Evolutionary conservation across 2,888 invertebrate genomes (phyloP).

Genomic region (Apodemia hepburni): DNA sequence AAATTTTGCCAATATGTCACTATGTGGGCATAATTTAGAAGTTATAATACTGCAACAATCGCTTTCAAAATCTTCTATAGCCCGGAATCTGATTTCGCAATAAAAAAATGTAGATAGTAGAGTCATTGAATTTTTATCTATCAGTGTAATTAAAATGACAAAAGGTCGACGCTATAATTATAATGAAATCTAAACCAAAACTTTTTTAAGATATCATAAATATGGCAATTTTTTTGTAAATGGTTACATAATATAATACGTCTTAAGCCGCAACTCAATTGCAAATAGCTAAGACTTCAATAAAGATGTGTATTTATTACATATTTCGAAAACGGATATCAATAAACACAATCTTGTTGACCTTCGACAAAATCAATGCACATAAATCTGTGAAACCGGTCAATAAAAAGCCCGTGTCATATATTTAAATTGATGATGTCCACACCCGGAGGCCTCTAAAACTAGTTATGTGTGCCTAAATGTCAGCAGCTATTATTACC

Average conservation of each 20-base stretch:
- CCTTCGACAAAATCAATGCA: conserved; percentile 28
- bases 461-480: conserved; percentile 62
- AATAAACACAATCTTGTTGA: conserved; percentile 22
- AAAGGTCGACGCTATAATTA: too few relatives aligned
- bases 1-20: too few relatives aligned
- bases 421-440: conserved; percentile 36
- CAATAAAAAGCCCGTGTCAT: conserved; percentile 36
- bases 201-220: too few relatives aligned
- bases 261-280: background rate
- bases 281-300: background rate
- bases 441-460: conserved; percentile 44
- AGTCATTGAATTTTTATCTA: too few relatives aligned
- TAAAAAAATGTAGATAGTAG: too few relatives aligned
- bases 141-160: too few relatives aligned
- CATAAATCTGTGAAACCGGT: conserved; percentile 44
- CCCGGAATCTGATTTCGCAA: too few relatives aligned
- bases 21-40: too few relatives aligned
- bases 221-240: background rate
- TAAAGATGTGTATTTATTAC: conserved; percentile 10
- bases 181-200: too few relatives aligned
- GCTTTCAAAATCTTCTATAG: too few relatives aligned
- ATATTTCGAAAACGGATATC: conserved; percentile 22
- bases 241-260: background rate
- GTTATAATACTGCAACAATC: too few relatives aligned
- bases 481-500: conserved; percentile 72